Conservation (phyloP, 2,888 invertebrate genomes). For the Drosophila sordidula region DNA sequence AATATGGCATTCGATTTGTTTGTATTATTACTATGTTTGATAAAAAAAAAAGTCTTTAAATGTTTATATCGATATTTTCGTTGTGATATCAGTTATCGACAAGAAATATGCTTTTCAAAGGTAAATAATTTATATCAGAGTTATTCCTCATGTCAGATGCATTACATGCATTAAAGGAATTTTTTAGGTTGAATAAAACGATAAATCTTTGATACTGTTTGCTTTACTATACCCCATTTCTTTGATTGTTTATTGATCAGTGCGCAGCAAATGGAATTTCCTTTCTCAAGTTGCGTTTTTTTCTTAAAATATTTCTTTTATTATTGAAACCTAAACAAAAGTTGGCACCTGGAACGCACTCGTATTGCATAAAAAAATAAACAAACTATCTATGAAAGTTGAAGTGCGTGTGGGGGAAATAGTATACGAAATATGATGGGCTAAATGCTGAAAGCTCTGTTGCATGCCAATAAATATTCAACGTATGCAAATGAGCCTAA, state of each 20-base stretch:
- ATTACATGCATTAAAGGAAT: not conserved
- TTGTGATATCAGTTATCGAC: too few species aligned
- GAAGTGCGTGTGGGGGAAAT: not conserved
- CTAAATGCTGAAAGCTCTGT: not conserved
- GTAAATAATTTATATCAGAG: not conserved
- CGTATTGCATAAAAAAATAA: not conserved
- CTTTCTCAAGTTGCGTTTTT: not conserved
- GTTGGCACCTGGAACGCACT: not conserved
- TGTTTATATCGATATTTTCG: too few species aligned
- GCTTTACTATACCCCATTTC: not conserved
- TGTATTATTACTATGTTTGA: too few species aligned
- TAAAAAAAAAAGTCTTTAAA: too few species aligned
- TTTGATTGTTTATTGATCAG: not conserved
- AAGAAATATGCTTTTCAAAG: too few species aligned
- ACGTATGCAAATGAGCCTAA: conserved; percentile 26
- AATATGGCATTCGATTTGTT: too few species aligned
- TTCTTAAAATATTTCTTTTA: not conserved
- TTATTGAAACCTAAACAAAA: not conserved
- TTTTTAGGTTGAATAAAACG: not conserved
- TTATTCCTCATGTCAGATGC: not conserved
- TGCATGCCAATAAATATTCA: not conserved
- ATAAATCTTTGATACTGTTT: not conserved
- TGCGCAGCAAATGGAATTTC: too few species aligned
- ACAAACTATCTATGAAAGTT: not conserved
- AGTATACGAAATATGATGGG: not conserved